Percentiles rank a stretch among this genome's conserved stretches.
phyloP scores from a whole-genome alignment of 2,888 invertebrate genomes.

The Ernsta delagoae region DNA sequence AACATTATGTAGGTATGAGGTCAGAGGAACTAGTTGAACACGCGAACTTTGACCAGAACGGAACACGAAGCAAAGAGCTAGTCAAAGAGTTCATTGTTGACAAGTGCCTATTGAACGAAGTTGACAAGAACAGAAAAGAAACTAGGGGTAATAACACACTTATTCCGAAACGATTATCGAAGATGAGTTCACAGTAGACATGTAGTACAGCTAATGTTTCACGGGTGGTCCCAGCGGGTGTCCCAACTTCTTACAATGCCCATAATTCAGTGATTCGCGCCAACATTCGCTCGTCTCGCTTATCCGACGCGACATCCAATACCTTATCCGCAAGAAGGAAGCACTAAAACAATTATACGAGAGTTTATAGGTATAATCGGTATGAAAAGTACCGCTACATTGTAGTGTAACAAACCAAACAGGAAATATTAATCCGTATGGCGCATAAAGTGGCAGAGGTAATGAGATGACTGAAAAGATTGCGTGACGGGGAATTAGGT shows the following conservation, averaged over 20 bases:
- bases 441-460: conserved; percentile 42
- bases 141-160: no score
- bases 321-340: conserved; percentile 64
- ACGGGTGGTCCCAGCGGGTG: conserved; percentile 82
- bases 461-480: conserved; percentile 52
- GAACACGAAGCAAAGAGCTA: no score
- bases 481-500: conserved; percentile 62
- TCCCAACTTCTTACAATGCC: conserved; percentile 66
- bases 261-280: conserved; percentile 80
- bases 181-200: conserved; percentile 1
- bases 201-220: conserved; percentile 50
- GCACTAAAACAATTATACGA: conserved; percentile 66
- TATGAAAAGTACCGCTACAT: conserved; percentile 34
- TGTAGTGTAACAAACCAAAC: conserved; percentile 39
- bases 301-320: conserved; percentile 70
- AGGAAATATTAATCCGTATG: conserved; percentile 54
- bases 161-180: not conserved
- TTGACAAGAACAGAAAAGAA: no score
- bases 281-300: conserved; percentile 69
- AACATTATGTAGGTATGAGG: no score
- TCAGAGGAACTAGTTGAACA: no score
- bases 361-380: conserved; percentile 51
- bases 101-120: not conserved
- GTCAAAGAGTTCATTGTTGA: not conserved
- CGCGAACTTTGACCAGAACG: no score